A percentile compares a stretch with the other conserved stretches of the same genome.
Evolutionary conservation across 1,140 invertebrate genomes (phyloP).

Genomic region (Drosophila ogumai): DNA sequence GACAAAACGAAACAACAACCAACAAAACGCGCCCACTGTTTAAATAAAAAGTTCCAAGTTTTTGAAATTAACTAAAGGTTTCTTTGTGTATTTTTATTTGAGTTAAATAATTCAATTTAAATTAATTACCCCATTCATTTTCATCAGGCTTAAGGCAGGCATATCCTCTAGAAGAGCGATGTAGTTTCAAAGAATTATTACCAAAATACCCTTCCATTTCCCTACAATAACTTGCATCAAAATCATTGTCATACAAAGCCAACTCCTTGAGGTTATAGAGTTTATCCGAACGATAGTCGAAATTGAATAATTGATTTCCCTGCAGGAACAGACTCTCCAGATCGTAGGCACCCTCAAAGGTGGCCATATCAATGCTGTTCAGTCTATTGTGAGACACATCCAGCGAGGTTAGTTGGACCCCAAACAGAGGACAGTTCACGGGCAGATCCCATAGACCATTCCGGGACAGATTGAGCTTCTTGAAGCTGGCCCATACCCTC

Average conservation of each 20-base stretch:
- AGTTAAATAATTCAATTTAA: no score
- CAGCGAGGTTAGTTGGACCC: neutral
- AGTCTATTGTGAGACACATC: neutral
- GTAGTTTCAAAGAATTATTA: neutral
- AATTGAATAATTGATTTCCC: neutral
- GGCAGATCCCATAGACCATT: neutral
- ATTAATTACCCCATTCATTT: no score
- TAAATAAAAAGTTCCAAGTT: constrained; percentile 81
- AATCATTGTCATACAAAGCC: neutral
- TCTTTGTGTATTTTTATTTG: neutral
- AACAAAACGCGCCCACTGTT: constrained; percentile 61
- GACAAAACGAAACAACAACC: constrained; percentile 39
- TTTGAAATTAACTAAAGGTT: constrained; percentile 59
- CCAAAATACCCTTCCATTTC: neutral
- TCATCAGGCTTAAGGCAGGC: neutral
- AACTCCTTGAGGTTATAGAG: neutral
- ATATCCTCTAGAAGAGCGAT: neutral
- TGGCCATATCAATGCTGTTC: neutral
- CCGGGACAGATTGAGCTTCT: neutral
- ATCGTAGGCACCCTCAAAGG: neutral
- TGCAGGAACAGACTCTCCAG: neutral
- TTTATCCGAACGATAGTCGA: neutral
- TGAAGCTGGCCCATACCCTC: neutral
- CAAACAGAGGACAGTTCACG: neutral
- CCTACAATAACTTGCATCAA: neutral